A percentile compares a stretch with the other conserved stretches of the same genome.
These are phyloP conservation scores for Melanostigma gelatinosum DNA, from an alignment of 2,113 vertebrate species.

Conservation along the genomic window DNA sequence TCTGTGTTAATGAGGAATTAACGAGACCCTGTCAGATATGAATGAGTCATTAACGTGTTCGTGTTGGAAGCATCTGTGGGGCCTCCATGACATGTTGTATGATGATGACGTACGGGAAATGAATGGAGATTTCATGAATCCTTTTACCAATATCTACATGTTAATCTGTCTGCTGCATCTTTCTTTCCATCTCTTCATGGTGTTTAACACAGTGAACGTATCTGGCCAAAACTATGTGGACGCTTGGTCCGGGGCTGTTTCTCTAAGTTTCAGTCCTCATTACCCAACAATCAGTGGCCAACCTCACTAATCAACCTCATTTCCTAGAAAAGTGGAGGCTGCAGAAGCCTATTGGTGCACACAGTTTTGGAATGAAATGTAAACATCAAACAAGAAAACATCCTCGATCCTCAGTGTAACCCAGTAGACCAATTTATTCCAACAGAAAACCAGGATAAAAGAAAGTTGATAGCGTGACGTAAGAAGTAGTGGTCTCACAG, in stretches of 20 bases:
- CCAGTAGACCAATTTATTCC: neutral
- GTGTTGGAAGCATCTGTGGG: conserved; percentile 42
- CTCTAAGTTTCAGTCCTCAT: neutral
- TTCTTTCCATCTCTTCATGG: neutral
- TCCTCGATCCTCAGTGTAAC: neutral
- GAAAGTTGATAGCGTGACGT: neutral
- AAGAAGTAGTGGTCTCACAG: conserved; percentile 19
- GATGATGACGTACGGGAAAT: conserved; percentile 24
- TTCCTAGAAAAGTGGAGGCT: neutral
- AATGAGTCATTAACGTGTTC: conserved; percentile 62
- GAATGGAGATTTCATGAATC: conserved; percentile 39
- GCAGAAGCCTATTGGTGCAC: neutral
- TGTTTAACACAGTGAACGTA: neutral
- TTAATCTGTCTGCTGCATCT: neutral
- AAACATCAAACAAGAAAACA: neutral
- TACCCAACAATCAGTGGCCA: neutral
- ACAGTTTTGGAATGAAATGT: neutral
- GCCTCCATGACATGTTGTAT: neutral
- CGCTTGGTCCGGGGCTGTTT: no score
- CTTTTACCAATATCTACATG: neutral
- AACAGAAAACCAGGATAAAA: neutral
- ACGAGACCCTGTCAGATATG: conserved; percentile 61
- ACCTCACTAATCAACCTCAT: neutral
- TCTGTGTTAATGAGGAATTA: conserved; percentile 62
- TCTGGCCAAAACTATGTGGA: neutral